phyloP scores from a whole-genome alignment of 1,140 invertebrate genomes.

The Stratiolaelaps scimitus region DNA sequence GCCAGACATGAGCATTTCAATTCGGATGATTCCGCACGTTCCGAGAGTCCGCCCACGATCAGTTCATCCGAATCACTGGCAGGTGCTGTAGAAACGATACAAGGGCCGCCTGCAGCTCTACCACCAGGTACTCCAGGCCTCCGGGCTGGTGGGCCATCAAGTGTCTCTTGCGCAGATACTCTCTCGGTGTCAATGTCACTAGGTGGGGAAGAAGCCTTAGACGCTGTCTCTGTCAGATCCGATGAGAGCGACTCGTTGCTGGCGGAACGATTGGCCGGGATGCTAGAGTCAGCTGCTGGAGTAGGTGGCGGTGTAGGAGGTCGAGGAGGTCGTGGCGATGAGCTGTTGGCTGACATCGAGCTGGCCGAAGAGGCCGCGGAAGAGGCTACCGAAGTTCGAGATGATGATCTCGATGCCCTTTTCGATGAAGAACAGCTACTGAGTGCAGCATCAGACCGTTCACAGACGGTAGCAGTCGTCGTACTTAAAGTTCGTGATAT shows the following conservation, averaged over 20 bases:
- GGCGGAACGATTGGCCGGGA: slow-evolving; percentile 17
- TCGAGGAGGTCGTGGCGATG: slow-evolving; percentile 2
- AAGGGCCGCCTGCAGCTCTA: not conserved
- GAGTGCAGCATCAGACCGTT: slow-evolving; percentile 3
- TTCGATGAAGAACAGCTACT: not conserved
- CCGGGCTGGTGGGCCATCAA: not conserved
- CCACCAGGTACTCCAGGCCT: too few relatives aligned
- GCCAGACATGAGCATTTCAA: slow-evolving; percentile 15
- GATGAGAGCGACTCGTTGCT: slow-evolving; percentile 12
- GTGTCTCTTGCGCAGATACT: not conserved
- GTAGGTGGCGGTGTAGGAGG: not conserved
- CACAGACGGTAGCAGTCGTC: slow-evolving; percentile 17
- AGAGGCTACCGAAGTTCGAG: slow-evolving; percentile 8
- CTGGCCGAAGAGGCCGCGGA: slow-evolving; percentile 22
- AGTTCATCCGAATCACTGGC: slow-evolving; percentile 9
- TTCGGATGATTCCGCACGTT: slow-evolving; percentile 19
- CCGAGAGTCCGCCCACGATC: slow-evolving; percentile 20
- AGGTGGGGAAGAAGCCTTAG: slow-evolving; percentile 1
- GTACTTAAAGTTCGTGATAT: slow-evolving; percentile 22
- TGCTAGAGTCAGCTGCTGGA: not conserved
- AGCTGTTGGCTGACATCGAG: slow-evolving; percentile 6
- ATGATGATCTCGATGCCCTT: not conserved
- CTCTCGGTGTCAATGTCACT: slow-evolving; percentile 18
- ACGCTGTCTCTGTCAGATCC: slow-evolving; percentile 12
- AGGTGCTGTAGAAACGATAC: not conserved